Evolutionary conservation across 2,113 vertebrate species (phyloP), one percentile per base, ranked within the genome.

Genomic region (Lampris incognitus): DNA sequence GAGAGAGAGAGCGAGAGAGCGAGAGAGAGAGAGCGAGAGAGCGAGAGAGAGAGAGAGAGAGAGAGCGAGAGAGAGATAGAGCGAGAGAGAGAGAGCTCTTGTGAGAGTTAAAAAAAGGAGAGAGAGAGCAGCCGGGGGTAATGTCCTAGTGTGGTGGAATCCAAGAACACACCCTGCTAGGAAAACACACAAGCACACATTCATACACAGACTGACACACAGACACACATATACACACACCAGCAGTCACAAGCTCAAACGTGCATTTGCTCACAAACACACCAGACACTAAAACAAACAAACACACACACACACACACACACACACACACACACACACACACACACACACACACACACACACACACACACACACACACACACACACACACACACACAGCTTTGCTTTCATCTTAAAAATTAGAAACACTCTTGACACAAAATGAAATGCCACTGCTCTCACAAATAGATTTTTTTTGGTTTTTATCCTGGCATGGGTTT

Each of bases 111-210:
- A 39, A 56, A 48, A 50, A 6, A 49, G 69, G 68, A 37, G 55
- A 36, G 83, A 72, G 69, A 46, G 79, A 91, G 77, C 87, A 93
- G 93, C 92, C 91, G 87, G 91, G 91, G 93, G 91, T 93, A 88
- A 94, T 90, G 89, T 94, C 87, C 85, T 91, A 87, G 83, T 93
- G 90, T 89, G 81, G 85, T 88, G 93, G 92, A 93, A 93, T 94
- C 93, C 89, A 90, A 87, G 91, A 92, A 91, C 93, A 93, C 92
- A 87, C 92, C 94, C 93, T 89, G 89, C 87, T 89, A 90, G 83
- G 85, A 92, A 94, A 93, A 93, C 88, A 92, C 87, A 86, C 71
- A 87, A 40, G 85, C 64, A 80, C 79, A 44, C 49, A 62, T 57
- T 41, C 52, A 55, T 60, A 40, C 44, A 49, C 67, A 37, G 13